Conservation (phyloP, 92 coral and sea anemone genomes). For the Parazoanthus swiftii region DNA sequence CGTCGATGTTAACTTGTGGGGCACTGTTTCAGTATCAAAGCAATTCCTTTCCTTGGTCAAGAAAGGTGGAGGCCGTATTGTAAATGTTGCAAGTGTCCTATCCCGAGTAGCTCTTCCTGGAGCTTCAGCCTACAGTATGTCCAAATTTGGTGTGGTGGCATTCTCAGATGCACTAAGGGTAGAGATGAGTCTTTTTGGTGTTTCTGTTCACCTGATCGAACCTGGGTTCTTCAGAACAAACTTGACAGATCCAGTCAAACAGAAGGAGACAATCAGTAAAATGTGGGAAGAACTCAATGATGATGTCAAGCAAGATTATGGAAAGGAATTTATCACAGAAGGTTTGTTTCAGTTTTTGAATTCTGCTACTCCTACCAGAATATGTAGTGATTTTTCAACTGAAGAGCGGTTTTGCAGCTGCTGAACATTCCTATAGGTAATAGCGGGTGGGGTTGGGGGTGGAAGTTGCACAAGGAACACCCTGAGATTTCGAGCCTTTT, state of each 20-base stretch:
- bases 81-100: constrained; percentile 50
- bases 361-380: no score
- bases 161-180: constrained; percentile 68
- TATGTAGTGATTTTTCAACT: no score
- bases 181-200: constrained; percentile 63
- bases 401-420: no score
- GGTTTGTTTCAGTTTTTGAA: constrained; percentile 32
- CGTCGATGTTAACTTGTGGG: constrained; percentile 60
- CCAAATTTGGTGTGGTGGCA: constrained; percentile 73
- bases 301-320: constrained; percentile 60
- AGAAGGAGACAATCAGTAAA: background rate
- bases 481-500: no score
- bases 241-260: constrained; percentile 38
- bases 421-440: no score
- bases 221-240: constrained; percentile 77
- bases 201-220: constrained; percentile 69
- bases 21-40: constrained; percentile 55
- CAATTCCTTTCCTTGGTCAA: constrained; percentile 52
- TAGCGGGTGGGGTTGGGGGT: no score
- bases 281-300: constrained; percentile 58
- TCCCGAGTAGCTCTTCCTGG: constrained; percentile 25
- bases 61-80: constrained; percentile 48
- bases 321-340: constrained; percentile 46
- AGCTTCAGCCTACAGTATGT: constrained; percentile 62
- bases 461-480: no score